Evolutionary conservation across 2,888 invertebrate species (phyloP).

Genomic region (Frankliniella fusca): DNA sequence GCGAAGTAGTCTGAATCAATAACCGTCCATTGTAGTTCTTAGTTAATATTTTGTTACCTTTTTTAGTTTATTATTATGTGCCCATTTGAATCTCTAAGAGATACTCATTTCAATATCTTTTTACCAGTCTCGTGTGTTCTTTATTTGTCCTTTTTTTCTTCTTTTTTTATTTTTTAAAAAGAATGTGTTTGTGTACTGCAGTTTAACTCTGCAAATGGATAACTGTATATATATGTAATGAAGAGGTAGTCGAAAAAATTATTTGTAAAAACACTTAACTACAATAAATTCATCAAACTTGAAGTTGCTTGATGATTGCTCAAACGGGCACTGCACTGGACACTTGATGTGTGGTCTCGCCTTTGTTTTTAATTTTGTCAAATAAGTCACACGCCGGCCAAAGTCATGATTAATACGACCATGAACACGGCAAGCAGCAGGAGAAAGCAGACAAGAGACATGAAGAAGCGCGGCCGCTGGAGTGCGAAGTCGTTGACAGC

Average conservation of each 20-base stretch:
- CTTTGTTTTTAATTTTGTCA: too few relatives aligned
- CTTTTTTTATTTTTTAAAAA: not conserved
- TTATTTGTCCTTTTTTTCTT: not conserved
- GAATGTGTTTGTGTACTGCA: not conserved
- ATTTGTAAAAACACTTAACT: not conserved
- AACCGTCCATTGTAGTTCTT: slow-evolving; percentile 16
- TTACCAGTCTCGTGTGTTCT: not conserved
- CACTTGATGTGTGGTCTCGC: too few relatives aligned
- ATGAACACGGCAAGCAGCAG: not conserved
- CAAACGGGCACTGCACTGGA: too few relatives aligned
- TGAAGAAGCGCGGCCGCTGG: not conserved
- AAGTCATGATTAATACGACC: not conserved
- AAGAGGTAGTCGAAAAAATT: not conserved
- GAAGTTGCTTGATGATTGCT: too few relatives aligned
- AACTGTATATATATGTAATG: not conserved
- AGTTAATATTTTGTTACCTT: slow-evolving; percentile 12
- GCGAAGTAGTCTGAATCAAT: slow-evolving; percentile 17
- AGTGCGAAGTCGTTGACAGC: not conserved
- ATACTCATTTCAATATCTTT: not conserved
- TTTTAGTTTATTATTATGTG: slow-evolving; percentile 11
- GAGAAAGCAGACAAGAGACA: not conserved
- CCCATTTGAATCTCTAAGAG: slow-evolving; percentile 6
- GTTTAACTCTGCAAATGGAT: slow-evolving; percentile 1
- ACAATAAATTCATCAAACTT: too few relatives aligned
- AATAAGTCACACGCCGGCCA: too few relatives aligned